Conservation (phyloP, 2,797 vertebrate species). For the Moxostoma hubbsi region DNA sequence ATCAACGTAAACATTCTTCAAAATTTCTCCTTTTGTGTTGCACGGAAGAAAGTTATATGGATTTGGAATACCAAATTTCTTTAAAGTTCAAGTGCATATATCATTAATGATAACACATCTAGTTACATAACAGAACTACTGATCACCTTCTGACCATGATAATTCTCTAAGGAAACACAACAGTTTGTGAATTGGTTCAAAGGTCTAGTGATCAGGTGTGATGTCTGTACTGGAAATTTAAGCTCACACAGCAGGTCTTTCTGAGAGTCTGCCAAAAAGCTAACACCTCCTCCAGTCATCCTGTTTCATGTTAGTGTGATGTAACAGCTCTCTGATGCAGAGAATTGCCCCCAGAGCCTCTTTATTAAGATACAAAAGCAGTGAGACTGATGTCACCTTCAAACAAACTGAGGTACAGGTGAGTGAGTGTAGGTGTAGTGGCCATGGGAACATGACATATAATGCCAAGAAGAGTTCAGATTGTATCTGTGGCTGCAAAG, state of each 20-base stretch:
- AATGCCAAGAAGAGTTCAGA: not conserved
- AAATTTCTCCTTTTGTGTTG: no score
- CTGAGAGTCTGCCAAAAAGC: conserved; percentile 13
- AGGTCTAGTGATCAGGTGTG: conserved; percentile 12
- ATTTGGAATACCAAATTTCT: no score
- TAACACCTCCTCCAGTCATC: conserved; percentile 10
- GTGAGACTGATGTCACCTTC: conserved; percentile 31
- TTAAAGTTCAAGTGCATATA: no score
- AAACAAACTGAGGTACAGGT: conserved; percentile 16
- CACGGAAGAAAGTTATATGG: no score
- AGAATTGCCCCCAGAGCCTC: conserved; percentile 22
- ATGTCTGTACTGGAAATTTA: not conserved
- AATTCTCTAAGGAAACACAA: no score
- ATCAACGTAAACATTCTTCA: no score
- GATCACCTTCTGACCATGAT: no score
- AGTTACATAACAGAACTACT: no score
- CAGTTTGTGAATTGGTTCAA: not conserved
- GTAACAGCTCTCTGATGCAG: conserved; percentile 25
- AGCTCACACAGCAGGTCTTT: not conserved
- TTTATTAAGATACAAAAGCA: conserved; percentile 29
- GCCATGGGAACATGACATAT: not conserved
- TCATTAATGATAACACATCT: no score
- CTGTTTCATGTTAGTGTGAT: conserved; percentile 1
- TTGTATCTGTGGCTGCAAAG: no score
- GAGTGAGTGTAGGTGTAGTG: not conserved